Evolutionary conservation across 2,797 vertebrate genomes (phyloP).

Genomic region (Hypotaenidia philippensis): DNA sequence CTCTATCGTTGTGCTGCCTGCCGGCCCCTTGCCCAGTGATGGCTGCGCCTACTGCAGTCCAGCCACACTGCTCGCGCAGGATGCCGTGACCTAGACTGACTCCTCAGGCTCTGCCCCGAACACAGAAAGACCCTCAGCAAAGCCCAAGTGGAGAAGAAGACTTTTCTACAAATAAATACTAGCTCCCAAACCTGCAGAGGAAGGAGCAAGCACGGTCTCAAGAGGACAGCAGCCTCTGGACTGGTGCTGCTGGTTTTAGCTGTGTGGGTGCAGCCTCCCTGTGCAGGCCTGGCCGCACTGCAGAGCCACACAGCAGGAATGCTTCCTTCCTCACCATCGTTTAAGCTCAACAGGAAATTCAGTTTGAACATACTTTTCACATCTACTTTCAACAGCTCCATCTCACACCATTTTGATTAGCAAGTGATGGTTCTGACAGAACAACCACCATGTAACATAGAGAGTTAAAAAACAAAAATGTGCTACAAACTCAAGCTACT

Average conservation of each 20-base stretch:
- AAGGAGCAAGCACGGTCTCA: neutral
- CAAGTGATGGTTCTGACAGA: neutral
- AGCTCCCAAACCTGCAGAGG: neutral
- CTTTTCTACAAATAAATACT: neutral
- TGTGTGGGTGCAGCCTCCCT: neutral
- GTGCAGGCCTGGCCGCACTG: neutral
- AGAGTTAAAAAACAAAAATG: neutral
- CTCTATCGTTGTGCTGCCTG: neutral
- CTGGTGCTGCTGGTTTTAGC: neutral
- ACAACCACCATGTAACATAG: neutral
- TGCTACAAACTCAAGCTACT: neutral
- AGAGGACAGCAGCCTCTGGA: neutral
- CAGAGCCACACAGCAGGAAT: neutral
- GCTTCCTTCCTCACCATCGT: neutral
- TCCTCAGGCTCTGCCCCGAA: neutral
- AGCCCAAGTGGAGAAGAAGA: neutral
- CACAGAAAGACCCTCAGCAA: neutral
- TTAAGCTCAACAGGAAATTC: neutral
- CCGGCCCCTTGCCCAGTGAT: neutral
- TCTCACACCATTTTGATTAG: neutral
- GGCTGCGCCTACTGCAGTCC: neutral
- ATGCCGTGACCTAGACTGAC: rapidly evolving
- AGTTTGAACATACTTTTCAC: neutral
- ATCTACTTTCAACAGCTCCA: neutral
- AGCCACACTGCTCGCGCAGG: rapidly evolving